Conservation (phyloP, 2,113 vertebrate species). For the Tylochromis polylepis region DNA sequence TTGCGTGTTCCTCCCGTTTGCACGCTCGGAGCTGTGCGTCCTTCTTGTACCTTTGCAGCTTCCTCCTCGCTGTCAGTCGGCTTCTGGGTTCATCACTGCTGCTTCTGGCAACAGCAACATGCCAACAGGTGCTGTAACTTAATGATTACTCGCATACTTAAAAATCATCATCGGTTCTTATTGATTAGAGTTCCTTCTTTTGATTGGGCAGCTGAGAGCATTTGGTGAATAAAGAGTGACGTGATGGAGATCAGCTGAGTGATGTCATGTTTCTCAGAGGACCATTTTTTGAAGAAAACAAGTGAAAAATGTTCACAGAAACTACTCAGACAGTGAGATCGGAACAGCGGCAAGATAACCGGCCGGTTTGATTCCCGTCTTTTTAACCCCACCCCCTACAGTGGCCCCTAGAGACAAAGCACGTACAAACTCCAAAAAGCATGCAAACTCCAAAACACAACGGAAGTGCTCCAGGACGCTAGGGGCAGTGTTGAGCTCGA, state of each 20-base stretch:
- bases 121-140: background rate
- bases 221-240: background rate
- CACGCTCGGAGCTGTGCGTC: fast-evolving
- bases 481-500: no score
- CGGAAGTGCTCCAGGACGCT: no score
- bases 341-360: fast-evolving
- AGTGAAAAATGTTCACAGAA: background rate
- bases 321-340: background rate
- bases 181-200: background rate
- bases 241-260: background rate
- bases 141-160: background rate
- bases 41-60: background rate
- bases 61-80: background rate
- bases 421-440: no score
- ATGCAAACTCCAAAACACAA: no score
- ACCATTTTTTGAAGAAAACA: background rate
- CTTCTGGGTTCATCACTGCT: background rate
- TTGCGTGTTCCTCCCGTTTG: fast-evolving
- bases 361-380: background rate
- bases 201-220: background rate
- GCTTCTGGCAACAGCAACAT: background rate
- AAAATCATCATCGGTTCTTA: background rate
- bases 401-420: no score
- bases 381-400: no score
- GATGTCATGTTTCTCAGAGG: background rate